A percentile compares a stretch with the other conserved stretches of the same genome.
Conservation (phyloP, 2,113 vertebrate species). For the Pampusana beccarii region DNA sequence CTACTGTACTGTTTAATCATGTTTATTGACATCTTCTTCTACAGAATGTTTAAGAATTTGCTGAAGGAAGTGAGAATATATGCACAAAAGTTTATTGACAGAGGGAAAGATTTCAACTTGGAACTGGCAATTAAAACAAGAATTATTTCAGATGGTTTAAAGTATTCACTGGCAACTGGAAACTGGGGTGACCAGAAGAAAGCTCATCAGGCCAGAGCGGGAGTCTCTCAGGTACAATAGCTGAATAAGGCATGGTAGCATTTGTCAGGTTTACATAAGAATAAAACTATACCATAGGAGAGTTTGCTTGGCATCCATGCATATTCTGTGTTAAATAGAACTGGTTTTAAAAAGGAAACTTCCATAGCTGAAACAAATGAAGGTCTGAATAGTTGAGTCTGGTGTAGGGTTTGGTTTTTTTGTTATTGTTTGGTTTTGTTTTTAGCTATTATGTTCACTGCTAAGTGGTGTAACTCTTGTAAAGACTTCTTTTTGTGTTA, state of each 20-base stretch:
- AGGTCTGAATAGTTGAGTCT: background rate
- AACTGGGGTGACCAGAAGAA: slow-evolving; percentile 99
- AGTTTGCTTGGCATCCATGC: background rate
- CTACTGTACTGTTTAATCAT: background rate
- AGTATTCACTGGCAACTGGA: slow-evolving; percentile 96
- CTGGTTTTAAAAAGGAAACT: background rate
- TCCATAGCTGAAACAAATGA: background rate
- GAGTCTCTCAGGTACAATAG: slow-evolving; percentile 90
- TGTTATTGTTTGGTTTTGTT: background rate
- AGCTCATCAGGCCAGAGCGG: slow-evolving; percentile 96
- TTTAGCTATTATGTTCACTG: background rate
- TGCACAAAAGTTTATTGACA: slow-evolving; percentile 97
- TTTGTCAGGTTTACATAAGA: background rate
- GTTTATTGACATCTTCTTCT: background rate
- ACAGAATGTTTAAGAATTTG: slow-evolving; percentile 99
- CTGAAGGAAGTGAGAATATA: slow-evolving; percentile 98
- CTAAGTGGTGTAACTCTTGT: background rate
- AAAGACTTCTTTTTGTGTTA: background rate
- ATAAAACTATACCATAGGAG: background rate
- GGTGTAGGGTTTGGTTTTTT: background rate
- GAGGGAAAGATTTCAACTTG: slow-evolving; percentile 97
- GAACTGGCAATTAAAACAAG: slow-evolving; percentile 97
- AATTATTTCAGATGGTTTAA: slow-evolving; percentile 97
- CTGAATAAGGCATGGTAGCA: background rate
- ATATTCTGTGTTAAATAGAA: background rate